Percentiles rank a stretch among this genome's conserved stretches.
Evolutionary conservation across 2,113 vertebrate species (phyloP).

Genomic region (Cottus gobio): DNA sequence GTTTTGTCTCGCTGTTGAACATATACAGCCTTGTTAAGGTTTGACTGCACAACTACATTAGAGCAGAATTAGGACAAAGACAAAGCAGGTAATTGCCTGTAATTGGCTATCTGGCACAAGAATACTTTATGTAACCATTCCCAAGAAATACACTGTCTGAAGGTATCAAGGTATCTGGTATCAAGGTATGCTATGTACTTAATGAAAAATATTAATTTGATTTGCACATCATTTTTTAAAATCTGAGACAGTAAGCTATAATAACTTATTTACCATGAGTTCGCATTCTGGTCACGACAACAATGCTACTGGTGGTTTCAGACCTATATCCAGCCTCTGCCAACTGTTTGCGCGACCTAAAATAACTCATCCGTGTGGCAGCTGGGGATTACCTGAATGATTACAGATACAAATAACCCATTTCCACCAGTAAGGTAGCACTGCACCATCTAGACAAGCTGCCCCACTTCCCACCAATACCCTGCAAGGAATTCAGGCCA

Average conservation of each 20-base stretch:
- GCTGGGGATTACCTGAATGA: constrained; percentile 73
- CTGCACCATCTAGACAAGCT: not conserved
- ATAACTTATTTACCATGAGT: constrained; percentile 9
- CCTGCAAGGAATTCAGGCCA: not conserved
- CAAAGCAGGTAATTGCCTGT: constrained; percentile 39
- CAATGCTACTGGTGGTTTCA: constrained; percentile 37
- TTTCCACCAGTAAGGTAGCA: constrained; percentile 20
- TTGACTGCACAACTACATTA: not conserved
- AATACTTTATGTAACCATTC: constrained; percentile 39
- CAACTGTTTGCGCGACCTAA: constrained; percentile 64
- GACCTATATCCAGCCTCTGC: constrained; percentile 48
- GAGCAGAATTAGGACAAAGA: constrained; percentile 33
- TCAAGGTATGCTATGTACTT: not conserved
- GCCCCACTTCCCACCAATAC: not conserved
- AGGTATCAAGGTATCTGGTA: not conserved
- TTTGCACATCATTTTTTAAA: not conserved
- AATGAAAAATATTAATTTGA: not conserved
- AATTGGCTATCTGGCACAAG: constrained; percentile 48
- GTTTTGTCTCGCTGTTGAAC: not conserved
- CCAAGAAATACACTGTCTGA: constrained; percentile 10
- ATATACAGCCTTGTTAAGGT: not conserved
- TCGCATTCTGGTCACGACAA: constrained; percentile 43
- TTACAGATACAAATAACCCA: constrained; percentile 42
- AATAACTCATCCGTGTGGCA: constrained; percentile 68
- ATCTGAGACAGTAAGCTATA: not conserved